Base-by-base conservation (phyloP, 2,113 vertebrate species). In the Albula glossodonta region DNA sequence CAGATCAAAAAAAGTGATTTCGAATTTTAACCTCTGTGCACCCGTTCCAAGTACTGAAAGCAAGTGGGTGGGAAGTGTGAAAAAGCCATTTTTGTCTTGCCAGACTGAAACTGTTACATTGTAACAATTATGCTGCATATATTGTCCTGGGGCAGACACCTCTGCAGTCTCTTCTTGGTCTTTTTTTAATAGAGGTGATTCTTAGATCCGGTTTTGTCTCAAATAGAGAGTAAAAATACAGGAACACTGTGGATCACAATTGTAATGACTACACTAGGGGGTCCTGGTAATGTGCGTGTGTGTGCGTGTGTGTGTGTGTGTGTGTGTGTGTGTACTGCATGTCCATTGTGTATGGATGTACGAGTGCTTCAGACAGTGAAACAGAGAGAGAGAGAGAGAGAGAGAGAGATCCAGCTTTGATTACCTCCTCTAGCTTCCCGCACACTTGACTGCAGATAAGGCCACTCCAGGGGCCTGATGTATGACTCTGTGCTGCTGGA, bases 361-460 rank as follows among this genome's bases (percentile, higher is more conserved):
- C 31, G 31, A 41, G 31, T 41, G 31, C 31, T 41, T 1, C 3
- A 60, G 57, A 60, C 12, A 25, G n/a, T 17, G 11, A 82, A 52
- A 57, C 22, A 83, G 17, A 50, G 15, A 50, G 13, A 48, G 12
- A 22, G 60, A 19, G 60, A 66, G 60, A 66, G 60, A 22, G 60
- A 41, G 81, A 60, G 81, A 66, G 70, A 25, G n/a, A n/a, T 74
- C 70, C 70, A 31, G 70, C 70, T n/a, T 31, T 31, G 3, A 5
- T 74, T 31, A 22, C n/a, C n/a, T 25, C 8, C 70, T 74, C n/a
- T 5, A 31, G 2, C 25, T 5, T 8, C n/a, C 70, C 10, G 70
- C 9, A 74, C 70, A 74, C 70, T 74, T 2, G 70, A n/a, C 70
- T 74, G n/a, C 70, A 74, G 70, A 74, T 74, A 74, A 74, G 70